Conservation (phyloP, 1,140 invertebrate species). For the Papilio polytes region DNA sequence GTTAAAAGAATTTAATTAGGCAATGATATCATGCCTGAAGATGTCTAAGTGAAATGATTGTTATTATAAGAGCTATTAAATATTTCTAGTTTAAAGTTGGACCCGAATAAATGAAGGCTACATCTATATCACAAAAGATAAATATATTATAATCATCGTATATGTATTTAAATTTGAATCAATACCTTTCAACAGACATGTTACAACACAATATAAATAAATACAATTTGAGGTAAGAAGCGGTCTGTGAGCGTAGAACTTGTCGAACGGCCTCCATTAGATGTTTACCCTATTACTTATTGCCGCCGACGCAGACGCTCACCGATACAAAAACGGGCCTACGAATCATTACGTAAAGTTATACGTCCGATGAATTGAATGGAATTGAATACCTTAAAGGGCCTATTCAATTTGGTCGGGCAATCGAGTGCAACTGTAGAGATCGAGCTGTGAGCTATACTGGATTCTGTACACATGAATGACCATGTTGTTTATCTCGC, state of each 20-base stretch:
- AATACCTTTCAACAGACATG: slow-evolving; percentile 24
- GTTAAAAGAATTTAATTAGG: not conserved
- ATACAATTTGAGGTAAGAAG: slow-evolving; percentile 44
- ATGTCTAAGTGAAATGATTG: not conserved
- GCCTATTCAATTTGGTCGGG: slow-evolving; percentile 55
- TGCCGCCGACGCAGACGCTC: slow-evolving; percentile 60
- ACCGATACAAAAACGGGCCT: slow-evolving; percentile 73
- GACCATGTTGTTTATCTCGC: slow-evolving; percentile 36
- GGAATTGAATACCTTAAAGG: slow-evolving; percentile 42
- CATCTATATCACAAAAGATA: no score
- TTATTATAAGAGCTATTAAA: not conserved
- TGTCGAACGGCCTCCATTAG: slow-evolving; percentile 63
- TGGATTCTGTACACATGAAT: slow-evolving; percentile 55
- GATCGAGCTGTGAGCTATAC: slow-evolving; percentile 53
- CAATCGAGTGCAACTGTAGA: slow-evolving; percentile 58
- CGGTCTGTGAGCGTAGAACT: slow-evolving; percentile 48
- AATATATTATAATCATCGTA: no score
- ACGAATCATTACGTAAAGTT: slow-evolving; percentile 55
- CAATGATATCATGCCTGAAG: not conserved
- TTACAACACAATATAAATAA: slow-evolving; percentile 26
- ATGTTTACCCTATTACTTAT: slow-evolving; percentile 79
- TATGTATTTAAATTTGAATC: slow-evolving; percentile 7
- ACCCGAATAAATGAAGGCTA: not conserved
- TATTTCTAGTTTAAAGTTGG: not conserved
- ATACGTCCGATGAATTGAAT: slow-evolving; percentile 53